Evolutionary conservation across 2,113 vertebrate species (phyloP), one percentile per base, ranked within the genome.

Genomic region (Cariama cristata): DNA sequence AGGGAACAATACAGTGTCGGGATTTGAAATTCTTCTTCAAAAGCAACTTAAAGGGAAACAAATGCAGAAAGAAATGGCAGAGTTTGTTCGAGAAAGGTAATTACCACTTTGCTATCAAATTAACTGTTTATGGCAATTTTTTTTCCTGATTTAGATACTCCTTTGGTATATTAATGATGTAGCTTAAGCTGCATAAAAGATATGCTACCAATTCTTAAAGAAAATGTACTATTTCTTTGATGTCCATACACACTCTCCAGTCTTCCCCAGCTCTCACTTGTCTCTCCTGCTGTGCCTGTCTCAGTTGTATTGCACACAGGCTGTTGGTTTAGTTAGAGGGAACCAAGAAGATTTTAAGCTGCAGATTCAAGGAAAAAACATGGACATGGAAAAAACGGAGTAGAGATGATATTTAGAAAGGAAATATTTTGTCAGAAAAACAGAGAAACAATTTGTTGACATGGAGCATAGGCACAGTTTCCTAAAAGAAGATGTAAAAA

Each of bases 1-100:
- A 96, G 99, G 99, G 68, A 99, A 99, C 32, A 98, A 98, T 69
- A 98, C 97, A 3, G 97, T 99, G 92, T 98, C 99, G 1, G 99
- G 99, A 30, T 99, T 99, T 86, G 99, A 99, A 96, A 99, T 99
- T 47, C 97, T 99, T 92, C 98, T 99, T 40, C 99, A 99, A 80
- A 99, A 99, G 90, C 99, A 99, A 89, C 98, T 99, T 88, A 99
- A 99, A 97, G 99, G 99, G 88, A 99, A 99, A 88, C 99, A 99
- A 97, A 99, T 99, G 99, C 99, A 99, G 98, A 99, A 99, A 93
- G 99, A 99, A 96, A 99, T 99, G 99, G 99, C 99, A 2, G 99
- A 99, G 93, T 99, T 99, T 91, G 94, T 99, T 86, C 98, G 99
- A 94, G 99, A 99, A 97, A 99, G 99, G 99, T 99, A 98, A 98